Evolutionary conservation across 2,113 vertebrate species (phyloP), one percentile per base, ranked within the genome.

Genomic region (Ailuropoda melanoleuca): DNA sequence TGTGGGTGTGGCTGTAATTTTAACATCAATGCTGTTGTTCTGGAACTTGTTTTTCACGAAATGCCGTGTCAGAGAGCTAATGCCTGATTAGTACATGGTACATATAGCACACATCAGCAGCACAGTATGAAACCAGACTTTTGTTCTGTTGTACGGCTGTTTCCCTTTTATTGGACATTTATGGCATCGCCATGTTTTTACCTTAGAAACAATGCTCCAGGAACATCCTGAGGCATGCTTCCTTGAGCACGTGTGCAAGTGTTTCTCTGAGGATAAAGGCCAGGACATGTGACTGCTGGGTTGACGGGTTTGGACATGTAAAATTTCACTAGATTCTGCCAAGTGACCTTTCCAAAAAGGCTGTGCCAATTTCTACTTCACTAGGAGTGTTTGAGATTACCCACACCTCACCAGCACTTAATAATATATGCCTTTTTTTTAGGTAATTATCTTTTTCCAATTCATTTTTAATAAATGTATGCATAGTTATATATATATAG

Each of bases 101-200:
- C 29, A 26, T 1, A 29, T n/a, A 1, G 48, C 10, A 4, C 0
- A 1, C 2, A 3, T 18, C 48, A 4, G 37, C 19, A 21, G 66
- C 78, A 4, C 34, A 2, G 62, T 6, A 21, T 18, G 31, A 39
- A 77, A 21, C 29, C 50, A 29, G 43, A 23, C 24, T 46, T n/a
- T 14, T 6, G 34, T 17, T 43, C 9, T 18, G 39, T 31, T 11
- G 50, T 4, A 15, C 31, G 10, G 4, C 48, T 53, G 1, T 18
- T 5, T 34, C 29, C 81, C 31, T 64, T 11, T 39, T 8, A 43
- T 4, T n/a, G 31, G 46, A 72, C 19, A 13, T 18, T 24, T 14
- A 43, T 3, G 29, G 18, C 46, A 17, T 18, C 3, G 1, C 21
- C n/a, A 0, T 29, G 66, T 66, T 58, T 29, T 70, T 17, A 26